phyloP scores from a whole-genome alignment of 2,888 invertebrate genomes.

The Dugesia japonica region DNA sequence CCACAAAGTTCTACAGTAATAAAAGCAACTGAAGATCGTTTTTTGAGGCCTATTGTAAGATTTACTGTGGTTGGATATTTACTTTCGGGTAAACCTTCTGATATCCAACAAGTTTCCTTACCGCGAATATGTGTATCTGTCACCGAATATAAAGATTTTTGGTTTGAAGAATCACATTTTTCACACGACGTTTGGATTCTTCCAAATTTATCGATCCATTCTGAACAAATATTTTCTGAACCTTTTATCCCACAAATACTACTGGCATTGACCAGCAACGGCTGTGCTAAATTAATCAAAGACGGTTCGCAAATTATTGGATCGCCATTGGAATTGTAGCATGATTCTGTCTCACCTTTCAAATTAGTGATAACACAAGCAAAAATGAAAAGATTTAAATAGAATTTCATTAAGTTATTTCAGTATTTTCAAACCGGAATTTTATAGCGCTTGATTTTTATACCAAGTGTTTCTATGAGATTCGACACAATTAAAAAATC shows the following conservation, averaged over 20 bases:
- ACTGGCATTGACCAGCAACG: conserved; percentile 50
- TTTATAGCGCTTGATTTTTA: not conserved
- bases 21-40: conserved; percentile 91
- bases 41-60: conserved; percentile 72
- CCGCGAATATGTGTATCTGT: conserved; percentile 91
- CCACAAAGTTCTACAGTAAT: conserved; percentile 89
- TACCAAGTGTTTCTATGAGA: not conserved
- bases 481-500: not conserved
- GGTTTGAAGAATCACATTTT: conserved; percentile 36
- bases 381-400: not conserved
- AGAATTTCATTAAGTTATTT: not conserved
- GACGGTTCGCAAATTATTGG: not conserved
- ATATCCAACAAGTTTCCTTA: conserved; percentile 93
- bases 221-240: conserved; percentile 23
- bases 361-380: not conserved
- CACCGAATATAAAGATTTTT: conserved; percentile 61
- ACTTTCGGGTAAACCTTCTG: conserved; percentile 66
- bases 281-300: conserved; percentile 13
- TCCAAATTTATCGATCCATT: conserved; percentile 9
- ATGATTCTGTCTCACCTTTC: not conserved
- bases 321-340: not conserved
- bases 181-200: conserved; percentile 28
- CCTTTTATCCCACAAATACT: conserved; percentile 70
- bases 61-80: conserved; percentile 56
- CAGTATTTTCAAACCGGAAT: not conserved